Base-by-base conservation (phyloP, 2,888 invertebrate species). In the Trilocha varians region DNA sequence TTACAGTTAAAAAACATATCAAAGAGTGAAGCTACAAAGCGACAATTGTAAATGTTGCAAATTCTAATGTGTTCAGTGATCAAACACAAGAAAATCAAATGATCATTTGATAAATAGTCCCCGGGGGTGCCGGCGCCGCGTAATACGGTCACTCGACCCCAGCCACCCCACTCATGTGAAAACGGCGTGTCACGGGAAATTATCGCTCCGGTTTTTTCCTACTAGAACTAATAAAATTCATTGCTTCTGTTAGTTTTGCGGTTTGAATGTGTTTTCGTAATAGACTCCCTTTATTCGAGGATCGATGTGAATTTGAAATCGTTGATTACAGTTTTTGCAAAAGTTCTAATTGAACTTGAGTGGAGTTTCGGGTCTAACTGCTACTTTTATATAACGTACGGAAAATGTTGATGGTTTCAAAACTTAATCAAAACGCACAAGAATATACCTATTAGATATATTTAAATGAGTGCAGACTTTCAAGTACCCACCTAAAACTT, bases 51-150 rank as follows among this genome's bases (percentile, higher is more conserved):
- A 59, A 59, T 66, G 71, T 78, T 78, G 80, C 80, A 78, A 83
- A 83, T 78, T 75, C 66, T 85, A 84, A 84, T 82, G 84, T 83
- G 84, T 69, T 80, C 84, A 83, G 74, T 86, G 86, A 86, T 86
- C 85, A 86, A 86, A 87, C 80, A 86, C 85, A 86, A 87, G 85
- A 83, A 86, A 86, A 87, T 86, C 85, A 87, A 87, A 86, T 83
- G 86, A 86, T 87, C 82, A 86, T 87, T 86, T 86, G 86, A 87
- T 87, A 85, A 87, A 86, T 86, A 73, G 82, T 77, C 77, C 74
- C 73, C 52, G 61, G 67, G 76, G 78, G 68, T 60, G 64, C 49
- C 56, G 45, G 60, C 62, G 72, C 66, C 72, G 64, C 62, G 72
- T 82, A 79, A 82, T 79, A 80, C 73, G 83, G 83, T 82, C 82